Base-by-base conservation (phyloP, 2,113 vertebrate species). In the Sclerurus mexicanus region DNA sequence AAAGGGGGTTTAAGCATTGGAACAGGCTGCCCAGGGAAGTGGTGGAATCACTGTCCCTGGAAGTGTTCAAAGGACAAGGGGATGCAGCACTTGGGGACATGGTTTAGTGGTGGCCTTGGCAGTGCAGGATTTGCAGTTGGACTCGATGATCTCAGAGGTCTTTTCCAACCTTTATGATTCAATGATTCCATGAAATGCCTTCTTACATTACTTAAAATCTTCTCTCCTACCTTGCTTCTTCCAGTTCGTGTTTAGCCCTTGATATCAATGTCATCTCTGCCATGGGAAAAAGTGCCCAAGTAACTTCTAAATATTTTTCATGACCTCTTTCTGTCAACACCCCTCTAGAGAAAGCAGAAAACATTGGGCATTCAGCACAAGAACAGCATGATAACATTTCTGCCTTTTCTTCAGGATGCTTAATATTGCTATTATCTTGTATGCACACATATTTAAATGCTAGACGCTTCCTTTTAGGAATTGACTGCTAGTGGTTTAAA, bases 381-480 rank as follows among this genome's bases (percentile, higher is more conserved):
- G 71, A 74, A 8, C 35, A 52, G 28, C 46, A 40, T 2, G n/a
- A 53, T 28, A 64, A 35, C 67, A 66, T 40, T 85, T 91, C 66
- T 6, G 3, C 21, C 47, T 76, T 92, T 94, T 60, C 72, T 67
- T 92, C 69, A 22, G 58, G 40, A 69, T 79, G 28, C n/a, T 94
- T 93, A 91, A 86, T 94, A 89, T 92, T 92, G 18, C 0, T 40
- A 52, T 72, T 76, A 47, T 85, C 91, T 82, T 0, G 0, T 87
- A 35, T 55, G 68, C 75, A 78, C 77, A 37, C 62, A 83, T 93
- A 90, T 94, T 96, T 95, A 91, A 95, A 85, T 87, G 13, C 66
- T 87, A 58, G 75, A 68, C 30, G 64, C 39, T 90, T 91, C 82
- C 49, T 88, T 96, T 94, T 53, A 88, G 81, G 56, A 89, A 84